Conservation (phyloP, 2,113 vertebrate genomes). For the Oryzias javanicus region DNA sequence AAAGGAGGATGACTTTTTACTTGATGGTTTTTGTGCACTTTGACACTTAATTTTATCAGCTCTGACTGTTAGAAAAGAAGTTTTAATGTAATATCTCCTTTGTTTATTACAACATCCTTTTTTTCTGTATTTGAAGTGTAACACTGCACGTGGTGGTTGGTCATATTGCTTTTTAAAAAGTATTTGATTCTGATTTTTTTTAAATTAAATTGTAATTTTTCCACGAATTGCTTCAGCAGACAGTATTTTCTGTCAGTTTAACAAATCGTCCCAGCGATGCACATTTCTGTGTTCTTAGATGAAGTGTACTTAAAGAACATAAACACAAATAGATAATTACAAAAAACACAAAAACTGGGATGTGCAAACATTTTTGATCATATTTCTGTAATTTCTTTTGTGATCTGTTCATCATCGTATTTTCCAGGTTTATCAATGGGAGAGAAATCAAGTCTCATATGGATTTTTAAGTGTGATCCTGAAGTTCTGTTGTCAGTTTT, state of each 20-base stretch:
- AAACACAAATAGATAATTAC: not conserved
- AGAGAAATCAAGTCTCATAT: constrained; percentile 12
- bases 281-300: not conserved
- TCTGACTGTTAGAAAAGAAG: not conserved
- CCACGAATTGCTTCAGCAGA: not conserved
- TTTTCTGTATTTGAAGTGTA: too few species aligned
- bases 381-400: constrained; percentile 36
- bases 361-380: too few species aligned
- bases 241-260: constrained; percentile 12
- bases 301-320: constrained; percentile 18
- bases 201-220: not conserved
- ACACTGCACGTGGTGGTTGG: too few species aligned
- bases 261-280: not conserved
- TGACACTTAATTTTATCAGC: constrained; percentile 5
- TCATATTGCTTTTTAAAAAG: not conserved
- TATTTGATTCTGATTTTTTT: not conserved
- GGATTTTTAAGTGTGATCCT: constrained; percentile 22
- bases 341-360: too few species aligned
- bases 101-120: too few species aligned
- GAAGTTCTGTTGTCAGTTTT: constrained; percentile 25
- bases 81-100: not conserved
- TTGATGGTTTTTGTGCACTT: constrained; percentile 1
- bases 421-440: constrained; percentile 29
- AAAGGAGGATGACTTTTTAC: not conserved
- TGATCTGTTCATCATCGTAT: constrained; percentile 22